Evolutionary conservation across 2,888 invertebrate genomes (phyloP), one percentile per base, ranked within the genome.

Genomic region (Chrysolina oricalcia): DNA sequence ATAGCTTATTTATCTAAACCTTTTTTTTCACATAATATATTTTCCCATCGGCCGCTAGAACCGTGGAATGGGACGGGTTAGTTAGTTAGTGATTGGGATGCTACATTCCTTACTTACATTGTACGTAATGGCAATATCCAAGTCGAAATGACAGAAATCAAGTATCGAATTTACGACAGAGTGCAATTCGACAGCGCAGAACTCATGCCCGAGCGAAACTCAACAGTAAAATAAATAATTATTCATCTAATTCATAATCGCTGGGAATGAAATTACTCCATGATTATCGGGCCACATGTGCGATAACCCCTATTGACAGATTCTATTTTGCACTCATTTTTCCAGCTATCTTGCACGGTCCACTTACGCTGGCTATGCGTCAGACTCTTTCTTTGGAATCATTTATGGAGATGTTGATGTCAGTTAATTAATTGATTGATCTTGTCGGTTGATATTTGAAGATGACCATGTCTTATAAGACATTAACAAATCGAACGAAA

Each of bases 301-400:
- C 50, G 74, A 74, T 74, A 74, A 74, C 71, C 67, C 67, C 71
- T 71, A 73, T 69, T 67, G 65, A 71, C 74, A 67, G 62, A 67
- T 50, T 53, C 62, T 64, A 64, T 74, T 71, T 74, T 71, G 74
- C 74, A 71, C 27, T 71, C 59, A 35, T 35, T 59, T 59, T 59
- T 59, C n/a, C n/a, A 15, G 13, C 9, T 59, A 35, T 59, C 35
- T 23, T 46, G 21, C 11, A 21, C 19, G 53, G n/a, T 53, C 53
- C 21, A 53, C 21, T 19, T 53, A 11, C 10, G 21, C 11, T 21
- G 15, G 13, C 13, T 21, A 53, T 53, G 53, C 27, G 35, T 35
- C 59, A 27, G 35, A 35, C 59, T 9, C 59, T 23, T 59, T 59
- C 27, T 59, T 27, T 5, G 15, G 15, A 59, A 59, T 59, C 10